Evolutionary conservation across 2,113 vertebrate genomes (phyloP), one percentile per base, ranked within the genome.

Genomic region (Atractosteus spatula): DNA sequence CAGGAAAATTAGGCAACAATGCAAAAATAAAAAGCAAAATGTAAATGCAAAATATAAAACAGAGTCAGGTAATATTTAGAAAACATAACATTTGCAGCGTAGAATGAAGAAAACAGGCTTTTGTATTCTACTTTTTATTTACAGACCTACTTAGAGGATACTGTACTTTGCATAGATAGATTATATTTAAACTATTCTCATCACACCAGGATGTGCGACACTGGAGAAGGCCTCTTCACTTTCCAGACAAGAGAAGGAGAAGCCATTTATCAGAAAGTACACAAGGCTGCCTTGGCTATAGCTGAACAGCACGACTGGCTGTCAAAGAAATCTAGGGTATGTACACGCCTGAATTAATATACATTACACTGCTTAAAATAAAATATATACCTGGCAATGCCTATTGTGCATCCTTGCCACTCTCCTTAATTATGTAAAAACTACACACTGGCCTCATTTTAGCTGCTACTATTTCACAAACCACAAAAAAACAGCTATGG

Each of bases 201-300:
- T 81, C 74, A 80, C 77, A 78, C 12, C 88, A 95, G 94, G 85
- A 92, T 94, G 92, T 95, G 94, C 82, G 92, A 94, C 80, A 95
- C 93, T 3, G 94, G 94, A 17, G 93, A 95, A 73, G 94, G 94
- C 71, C 86, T 94, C 41, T 94, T 95, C 87, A 92, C 93, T 83
- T 94, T 95, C 80, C 93, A 94, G 77, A 95, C 93, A 0, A 78
- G 90, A 79, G 86, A 94, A 3, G 93, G 94, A 3, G 93, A 95
- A 68, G 93, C 91, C 51, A 93, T 95, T 78, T 95, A 94, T 81
- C 90, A 92, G 85, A 92, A 92, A 75, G 91, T 95, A 42, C 93
- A 94, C 77, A 87, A 91, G 0, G 92, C 93, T 0, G 92, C 91
- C 4, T 68, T 94, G 85, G 90, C 92, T 55, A 93, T 94, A 4